Evolutionary conservation across 2,797 vertebrate species (phyloP), one percentile per base, ranked within the genome.

Genomic region (Balearica regulorum): DNA sequence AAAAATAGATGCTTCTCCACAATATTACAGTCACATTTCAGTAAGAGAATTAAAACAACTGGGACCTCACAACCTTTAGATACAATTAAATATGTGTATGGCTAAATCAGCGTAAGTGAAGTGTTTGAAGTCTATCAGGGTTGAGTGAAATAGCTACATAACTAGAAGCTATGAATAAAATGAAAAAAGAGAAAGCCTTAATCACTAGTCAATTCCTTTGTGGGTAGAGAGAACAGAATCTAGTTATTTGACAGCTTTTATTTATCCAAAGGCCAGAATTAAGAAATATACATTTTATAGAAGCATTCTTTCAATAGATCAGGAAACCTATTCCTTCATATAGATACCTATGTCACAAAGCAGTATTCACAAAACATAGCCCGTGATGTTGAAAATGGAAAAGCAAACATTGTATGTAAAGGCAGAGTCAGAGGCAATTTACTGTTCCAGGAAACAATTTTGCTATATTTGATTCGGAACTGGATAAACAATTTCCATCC

Each of bases 41-140:
- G 43, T 79, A 83, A 94, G n/a, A 95, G 10, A 81, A 64, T 96
- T 94, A 73, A 94, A 96, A 80, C 69, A 94, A 82, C 61, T 73
- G 84, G 39, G 85, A 92, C 81, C 65, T 72, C 77, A 87, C 31
- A 93, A 93, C 61, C 90, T 95, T 94, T 77, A 94, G 55, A 83
- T 89, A 78, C 85, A 94, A 87, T 97, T 97, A 91, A 94, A 71
- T 90, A 93, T 33, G n/a, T 86, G 62, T 83, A 83, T 75, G 81
- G 55, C 48, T 94, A 97, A 94, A 96, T 93, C 75, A 94, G 41
- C 75, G 65, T 71, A 91, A 95, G 87, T 77, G 71, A 95, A 95
- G 57, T 62, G 57, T 94, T 83, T 96, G 80, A 96, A 96, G 85
- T 94, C 77, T 94, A 70, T 87, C 77, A 93, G 55, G 5, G 35